Conservation (phyloP, 2,888 invertebrate genomes). For the Melipona bicolor region DNA sequence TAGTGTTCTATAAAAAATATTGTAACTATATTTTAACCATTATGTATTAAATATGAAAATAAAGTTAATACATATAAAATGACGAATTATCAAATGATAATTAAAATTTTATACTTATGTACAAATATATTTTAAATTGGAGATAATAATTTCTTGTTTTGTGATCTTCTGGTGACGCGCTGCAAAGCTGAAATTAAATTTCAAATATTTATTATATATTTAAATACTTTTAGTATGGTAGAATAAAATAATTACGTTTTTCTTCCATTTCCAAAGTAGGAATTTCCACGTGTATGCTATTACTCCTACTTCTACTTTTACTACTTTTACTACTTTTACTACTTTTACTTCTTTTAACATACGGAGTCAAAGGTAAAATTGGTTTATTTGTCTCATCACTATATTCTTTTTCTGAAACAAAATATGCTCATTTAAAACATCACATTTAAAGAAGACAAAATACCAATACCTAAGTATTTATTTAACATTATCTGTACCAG, state of each 20-base stretch:
- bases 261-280: conserved; percentile 57
- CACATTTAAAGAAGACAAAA: neutral
- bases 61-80: too few relatives aligned
- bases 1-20: too few relatives aligned
- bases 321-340: conserved; percentile 42
- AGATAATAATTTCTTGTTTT: neutral
- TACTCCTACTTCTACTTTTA: conserved; percentile 9
- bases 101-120: too few relatives aligned
- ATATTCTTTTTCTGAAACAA: conserved; percentile 65
- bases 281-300: conserved; percentile 23
- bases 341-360: conserved; percentile 47
- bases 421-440: conserved; percentile 15
- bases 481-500: conserved; percentile 47
- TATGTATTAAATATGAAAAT: too few relatives aligned
- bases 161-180: conserved; percentile 54
- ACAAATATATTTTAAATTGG: too few relatives aligned
- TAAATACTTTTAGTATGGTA: neutral
- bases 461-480: neutral
- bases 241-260: conserved; percentile 53
- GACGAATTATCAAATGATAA: too few relatives aligned
- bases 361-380: conserved; percentile 64
- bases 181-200: conserved; percentile 58
- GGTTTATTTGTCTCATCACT: conserved; percentile 55
- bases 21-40: too few relatives aligned
- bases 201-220: neutral